Conservation (phyloP, 2,888 invertebrate genomes). For the Idaea biselata region DNA sequence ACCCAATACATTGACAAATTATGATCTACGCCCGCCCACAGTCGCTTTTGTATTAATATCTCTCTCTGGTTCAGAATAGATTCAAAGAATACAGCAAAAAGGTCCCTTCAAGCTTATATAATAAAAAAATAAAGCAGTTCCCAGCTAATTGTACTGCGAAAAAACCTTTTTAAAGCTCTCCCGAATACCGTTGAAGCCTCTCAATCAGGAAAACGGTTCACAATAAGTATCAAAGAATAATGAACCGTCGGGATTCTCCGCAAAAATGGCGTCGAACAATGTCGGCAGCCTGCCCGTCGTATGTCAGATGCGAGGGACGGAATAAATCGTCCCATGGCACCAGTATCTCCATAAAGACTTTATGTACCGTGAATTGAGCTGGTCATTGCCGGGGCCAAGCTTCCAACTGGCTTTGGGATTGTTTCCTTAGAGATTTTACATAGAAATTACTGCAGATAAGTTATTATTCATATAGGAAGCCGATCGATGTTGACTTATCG, state of each 20-base stretch:
- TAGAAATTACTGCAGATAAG: not conserved
- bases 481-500: no score
- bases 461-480: not conserved
- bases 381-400: constrained; percentile 36
- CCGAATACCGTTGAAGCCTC: not conserved
- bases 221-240: constrained; percentile 12
- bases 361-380: constrained; percentile 65
- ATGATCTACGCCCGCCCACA: not conserved
- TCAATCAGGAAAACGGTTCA: constrained; percentile 6
- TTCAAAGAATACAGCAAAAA: no score
- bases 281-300: constrained; percentile 36
- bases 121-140: no score
- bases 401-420: not conserved
- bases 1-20: not conserved
- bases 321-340: constrained; percentile 44
- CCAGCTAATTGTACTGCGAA: not conserved
- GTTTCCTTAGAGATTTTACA: not conserved
- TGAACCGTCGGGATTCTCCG: constrained; percentile 16
- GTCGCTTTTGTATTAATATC: no score
- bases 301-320: constrained; percentile 26
- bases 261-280: constrained; percentile 27
- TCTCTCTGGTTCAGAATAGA: no score
- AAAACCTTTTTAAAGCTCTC: not conserved
- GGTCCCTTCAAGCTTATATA: no score
- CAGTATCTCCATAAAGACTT: constrained; percentile 66